Evolutionary conservation across 1,140 invertebrate species (phyloP).

Genomic region (Drosophila fuyamai): DNA sequence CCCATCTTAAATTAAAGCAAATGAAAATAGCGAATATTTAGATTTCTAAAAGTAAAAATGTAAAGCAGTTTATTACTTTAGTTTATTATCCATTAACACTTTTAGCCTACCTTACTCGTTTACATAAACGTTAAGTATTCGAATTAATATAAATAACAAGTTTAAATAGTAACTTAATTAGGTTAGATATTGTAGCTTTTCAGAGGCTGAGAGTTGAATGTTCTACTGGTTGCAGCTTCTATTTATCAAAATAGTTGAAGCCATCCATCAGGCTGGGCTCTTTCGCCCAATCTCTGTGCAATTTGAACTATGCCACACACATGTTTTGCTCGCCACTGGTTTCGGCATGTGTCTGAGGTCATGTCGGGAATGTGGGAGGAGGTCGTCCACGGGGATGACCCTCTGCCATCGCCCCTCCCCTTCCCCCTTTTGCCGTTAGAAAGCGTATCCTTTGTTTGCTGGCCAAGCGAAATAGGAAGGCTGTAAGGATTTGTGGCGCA

Average conservation of each 20-base stretch:
- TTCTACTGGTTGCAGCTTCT: conserved; percentile 1
- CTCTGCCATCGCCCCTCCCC: neutral
- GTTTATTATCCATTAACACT: too few species aligned
- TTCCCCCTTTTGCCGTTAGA: neutral
- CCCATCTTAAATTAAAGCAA: too few species aligned
- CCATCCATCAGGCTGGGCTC: conserved; percentile 9
- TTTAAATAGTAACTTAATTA: too few species aligned
- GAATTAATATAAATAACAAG: too few species aligned
- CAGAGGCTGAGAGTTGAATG: too few species aligned
- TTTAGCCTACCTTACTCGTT: too few species aligned
- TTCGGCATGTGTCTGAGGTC: conserved; percentile 47
- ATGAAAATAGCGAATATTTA: too few species aligned
- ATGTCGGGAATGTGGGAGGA: conserved; percentile 30
- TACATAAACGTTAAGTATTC: too few species aligned
- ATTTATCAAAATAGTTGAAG: conserved; percentile 35
- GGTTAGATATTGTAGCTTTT: too few species aligned
- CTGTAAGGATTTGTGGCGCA: conserved; percentile 15
- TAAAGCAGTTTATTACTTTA: too few species aligned
- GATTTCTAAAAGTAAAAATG: too few species aligned
- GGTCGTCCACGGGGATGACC: neutral
- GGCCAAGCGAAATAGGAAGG: neutral
- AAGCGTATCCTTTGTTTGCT: conserved; percentile 16
- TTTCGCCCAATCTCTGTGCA: conserved; percentile 6
- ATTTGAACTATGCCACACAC: conserved; percentile 39
- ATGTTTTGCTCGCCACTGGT: conserved; percentile 28